Evolutionary conservation across 2,113 vertebrate species (phyloP), one percentile per base, ranked within the genome.

Genomic region (Cyanistes caeruleus): DNA sequence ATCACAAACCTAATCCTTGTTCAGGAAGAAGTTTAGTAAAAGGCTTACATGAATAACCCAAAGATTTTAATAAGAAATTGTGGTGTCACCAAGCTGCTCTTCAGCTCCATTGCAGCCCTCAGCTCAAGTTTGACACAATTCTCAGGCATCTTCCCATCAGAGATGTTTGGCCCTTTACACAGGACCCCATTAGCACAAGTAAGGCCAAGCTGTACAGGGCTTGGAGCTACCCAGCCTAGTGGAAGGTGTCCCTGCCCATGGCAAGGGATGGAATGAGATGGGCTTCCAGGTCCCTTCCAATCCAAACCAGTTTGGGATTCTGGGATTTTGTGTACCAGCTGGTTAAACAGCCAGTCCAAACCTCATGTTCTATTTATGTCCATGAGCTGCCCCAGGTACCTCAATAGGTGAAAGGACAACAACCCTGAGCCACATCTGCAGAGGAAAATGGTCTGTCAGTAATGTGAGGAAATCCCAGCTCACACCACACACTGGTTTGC

Each of bases 191-290:
- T 11, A 64, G 44, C 13, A 55, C 19, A 4, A 0, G 3, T 9
- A 63, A 48, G 56, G 75, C 49, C 41, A 70, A 24, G n/a, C 0
- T 72, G n/a, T 5, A 55, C 4, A 22, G 13, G 30, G n/a, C 41
- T 17, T 87, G 65, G 49, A 70, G 56, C 49, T 25, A 14, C 24
- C 15, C 18, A 7, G n/a, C 11, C 56, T 21, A 55, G 15, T 24
- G 56, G 48, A 70, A 44, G 13, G 24, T 48, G 41, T 24, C 28
- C 49, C 39, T 55, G 24, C 22, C 41, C 48, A 48, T 13, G 19
- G 33, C 22, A 60, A 20, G 4, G 13, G 20, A 9, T 56, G n/a
- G 35, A 80, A 58, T 0, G 0, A 51, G 59, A 65, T 19, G 35
- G 15, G 19, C 27, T 44, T 73, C 44, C 59, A 89, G 12, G 44